These are phyloP conservation scores for Dendrophyllia cribrosa DNA, from an alignment of 64 coral and sea anemone species.

Conservation along the genomic window DNA sequence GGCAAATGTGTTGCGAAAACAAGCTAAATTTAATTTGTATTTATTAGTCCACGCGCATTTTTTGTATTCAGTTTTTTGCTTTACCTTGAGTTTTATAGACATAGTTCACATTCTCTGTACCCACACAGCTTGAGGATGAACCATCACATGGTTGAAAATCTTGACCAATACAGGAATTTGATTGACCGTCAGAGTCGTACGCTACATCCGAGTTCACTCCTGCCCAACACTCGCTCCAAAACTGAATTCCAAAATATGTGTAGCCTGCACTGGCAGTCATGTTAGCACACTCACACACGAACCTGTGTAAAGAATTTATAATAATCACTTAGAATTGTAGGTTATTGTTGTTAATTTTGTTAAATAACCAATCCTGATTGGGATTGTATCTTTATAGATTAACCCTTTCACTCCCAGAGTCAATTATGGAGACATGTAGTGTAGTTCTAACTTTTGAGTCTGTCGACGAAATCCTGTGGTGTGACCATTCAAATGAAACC, in stretches of 20 bases:
- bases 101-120: neutral
- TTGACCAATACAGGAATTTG: slow-evolving; percentile 5
- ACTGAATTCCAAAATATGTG: slow-evolving; percentile 14
- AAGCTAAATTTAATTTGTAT: too few species aligned
- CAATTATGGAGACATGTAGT: too few species aligned
- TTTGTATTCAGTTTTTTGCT: neutral
- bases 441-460: too few species aligned
- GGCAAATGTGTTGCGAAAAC: too few species aligned
- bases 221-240: slow-evolving; percentile 3
- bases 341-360: neutral
- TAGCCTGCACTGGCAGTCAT: neutral
- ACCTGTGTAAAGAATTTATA: neutral
- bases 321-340: neutral
- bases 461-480: too few species aligned
- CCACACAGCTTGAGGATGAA: neutral
- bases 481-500: too few species aligned
- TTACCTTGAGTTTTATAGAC: neutral
- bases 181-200: slow-evolving; percentile 28
- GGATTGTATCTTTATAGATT: too few species aligned
- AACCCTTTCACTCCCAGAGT: too few species aligned
- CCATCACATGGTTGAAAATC: neutral
- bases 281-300: slow-evolving; percentile 8
- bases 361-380: too few species aligned
- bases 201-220: slow-evolving; percentile 10
- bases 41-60: too few species aligned